Conservation (phyloP, 1,140 invertebrate genomes). For the Brachionus manjavacas region DNA sequence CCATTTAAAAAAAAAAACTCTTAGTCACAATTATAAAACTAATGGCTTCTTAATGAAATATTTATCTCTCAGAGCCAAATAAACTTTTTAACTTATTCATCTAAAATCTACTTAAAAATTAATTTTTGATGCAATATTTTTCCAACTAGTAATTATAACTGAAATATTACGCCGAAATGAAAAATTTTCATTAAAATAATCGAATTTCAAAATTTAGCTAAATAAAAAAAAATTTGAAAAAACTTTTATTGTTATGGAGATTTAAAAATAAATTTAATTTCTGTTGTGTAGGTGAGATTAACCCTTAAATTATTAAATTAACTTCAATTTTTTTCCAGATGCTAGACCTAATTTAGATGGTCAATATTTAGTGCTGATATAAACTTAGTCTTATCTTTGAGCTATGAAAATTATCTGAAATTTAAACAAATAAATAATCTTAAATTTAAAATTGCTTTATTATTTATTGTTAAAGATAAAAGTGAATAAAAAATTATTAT, state of each 20-base stretch:
- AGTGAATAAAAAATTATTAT: background rate
- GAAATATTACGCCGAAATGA: too few species aligned
- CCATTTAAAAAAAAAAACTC: too few species aligned
- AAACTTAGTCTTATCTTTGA: background rate
- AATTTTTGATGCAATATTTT: too few species aligned
- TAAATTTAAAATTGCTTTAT: background rate
- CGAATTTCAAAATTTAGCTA: too few species aligned
- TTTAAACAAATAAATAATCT: background rate
- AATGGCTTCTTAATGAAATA: too few species aligned
- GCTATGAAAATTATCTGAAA: background rate
- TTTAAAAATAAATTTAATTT: background rate
- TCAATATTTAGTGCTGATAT: background rate
- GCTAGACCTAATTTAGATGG: background rate
- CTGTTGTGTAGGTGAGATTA: background rate
- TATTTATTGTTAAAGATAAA: background rate
- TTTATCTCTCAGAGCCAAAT: too few species aligned
- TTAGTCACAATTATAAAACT: too few species aligned
- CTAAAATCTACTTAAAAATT: too few species aligned
- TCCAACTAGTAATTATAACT: too few species aligned
- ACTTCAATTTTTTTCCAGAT: background rate
- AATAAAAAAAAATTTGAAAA: background rate
- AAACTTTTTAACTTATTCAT: too few species aligned
- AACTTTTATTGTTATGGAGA: background rate
- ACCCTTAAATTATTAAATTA: background rate
- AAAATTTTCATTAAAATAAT: too few species aligned